Evolutionary conservation across 2,888 invertebrate genomes (phyloP).

Genomic region (Notodonta ziczac): DNA sequence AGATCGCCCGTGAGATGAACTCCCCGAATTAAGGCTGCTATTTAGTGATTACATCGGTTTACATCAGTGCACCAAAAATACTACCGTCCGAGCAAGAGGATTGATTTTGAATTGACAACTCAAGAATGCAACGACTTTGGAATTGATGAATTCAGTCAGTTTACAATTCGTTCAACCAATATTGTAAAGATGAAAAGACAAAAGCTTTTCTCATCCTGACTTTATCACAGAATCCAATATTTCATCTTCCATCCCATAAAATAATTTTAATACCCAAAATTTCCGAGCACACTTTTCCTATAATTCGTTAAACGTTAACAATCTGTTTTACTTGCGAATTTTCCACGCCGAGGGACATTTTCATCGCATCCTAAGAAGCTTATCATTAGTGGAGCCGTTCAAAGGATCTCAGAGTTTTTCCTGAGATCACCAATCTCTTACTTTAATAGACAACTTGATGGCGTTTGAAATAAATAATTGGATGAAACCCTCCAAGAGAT

Average conservation of each 20-base stretch:
- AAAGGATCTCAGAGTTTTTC: slow-evolving; percentile 51
- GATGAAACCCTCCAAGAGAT: slow-evolving; percentile 36
- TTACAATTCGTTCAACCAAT: too few relatives aligned
- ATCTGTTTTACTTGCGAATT: slow-evolving; percentile 50
- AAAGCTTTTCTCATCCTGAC: too few relatives aligned
- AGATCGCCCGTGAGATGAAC: too few relatives aligned
- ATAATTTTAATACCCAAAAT: background rate
- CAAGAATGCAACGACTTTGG: too few relatives aligned
- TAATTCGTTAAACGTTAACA: slow-evolving; percentile 38
- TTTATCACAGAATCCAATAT: slow-evolving; percentile 1
- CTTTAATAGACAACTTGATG: slow-evolving; percentile 79
- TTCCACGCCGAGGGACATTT: slow-evolving; percentile 62
- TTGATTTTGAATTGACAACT: too few relatives aligned
- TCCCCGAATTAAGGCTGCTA: too few relatives aligned
- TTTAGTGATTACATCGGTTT: too few relatives aligned
- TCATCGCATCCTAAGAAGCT: slow-evolving; percentile 67
- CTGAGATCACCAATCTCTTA: slow-evolving; percentile 80
- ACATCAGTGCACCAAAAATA: too few relatives aligned
- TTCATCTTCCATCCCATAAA: slow-evolving; percentile 1
- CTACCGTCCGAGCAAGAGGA: too few relatives aligned
- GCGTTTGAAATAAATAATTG: slow-evolving; percentile 74
- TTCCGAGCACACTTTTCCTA: slow-evolving; percentile 12
- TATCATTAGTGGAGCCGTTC: slow-evolving; percentile 62
- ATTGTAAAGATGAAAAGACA: too few relatives aligned
- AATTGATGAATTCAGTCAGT: too few relatives aligned